Evolutionary conservation across 2,113 vertebrate genomes (phyloP), one percentile per base, ranked within the genome.

Genomic region (Ancistrus triradiatus): DNA sequence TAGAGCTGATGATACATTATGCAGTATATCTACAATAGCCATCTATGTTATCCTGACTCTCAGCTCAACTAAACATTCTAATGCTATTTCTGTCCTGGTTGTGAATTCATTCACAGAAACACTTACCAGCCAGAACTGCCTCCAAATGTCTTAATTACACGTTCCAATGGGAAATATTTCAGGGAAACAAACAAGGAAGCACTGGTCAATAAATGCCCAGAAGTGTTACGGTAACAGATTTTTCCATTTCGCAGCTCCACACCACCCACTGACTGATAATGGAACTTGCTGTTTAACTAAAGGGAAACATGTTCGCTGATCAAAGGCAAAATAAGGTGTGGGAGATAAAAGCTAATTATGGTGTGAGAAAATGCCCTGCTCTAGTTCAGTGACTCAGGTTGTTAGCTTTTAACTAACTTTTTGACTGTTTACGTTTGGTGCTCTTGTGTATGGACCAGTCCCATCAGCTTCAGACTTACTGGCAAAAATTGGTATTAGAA

Each of bases 341-440:
- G 43, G 44, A 47, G 67, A 66, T 46, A 67, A 68, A 69, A 73
- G 66, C 69, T 64, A 66, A 74, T 74, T 74, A 73, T 58, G 49
- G 52, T 59, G 69, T 69, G 71, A 66, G 71, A 68, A 66, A 70
- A 43, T 51, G 19, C 25, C 35, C 49, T 55, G 58, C 60, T 56
- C 66, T 57, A 66, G 71, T 79, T 77, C 72, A 49, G 42, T 13
- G 37, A 25, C 21, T 52, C 43, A 52, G 46, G 51, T 59, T 59
- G 59, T 64, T 43, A 52, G 55, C 47, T 57, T 64, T 73, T 81
- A 72, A 65, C n/a, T n/a, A n/a, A n/a, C n/a, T n/a, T n/a, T 51
- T 31, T 21, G 14, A 64, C 8, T 1, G 33, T 58, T 66, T 52
- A 62, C 75, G 73, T 76, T 74, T 73, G 59, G 60, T 73, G 48